Evolutionary conservation across 1,140 invertebrate species (phyloP).

Genomic region (Limonius californicus): DNA sequence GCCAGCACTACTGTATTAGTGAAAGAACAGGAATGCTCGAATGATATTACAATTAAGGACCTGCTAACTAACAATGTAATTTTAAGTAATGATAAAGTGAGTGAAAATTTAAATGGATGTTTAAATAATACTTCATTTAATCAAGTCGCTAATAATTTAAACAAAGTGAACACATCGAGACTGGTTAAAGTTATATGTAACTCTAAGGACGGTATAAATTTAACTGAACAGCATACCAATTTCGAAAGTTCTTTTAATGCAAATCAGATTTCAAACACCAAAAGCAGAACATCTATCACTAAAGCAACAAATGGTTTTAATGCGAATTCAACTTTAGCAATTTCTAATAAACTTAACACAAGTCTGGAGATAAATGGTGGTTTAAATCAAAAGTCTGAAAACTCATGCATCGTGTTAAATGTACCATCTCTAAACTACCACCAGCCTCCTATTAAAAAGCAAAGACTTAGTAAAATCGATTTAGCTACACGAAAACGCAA

Average conservation of each 20-base stretch:
- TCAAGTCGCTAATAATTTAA: not conserved
- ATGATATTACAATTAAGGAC: not conserved
- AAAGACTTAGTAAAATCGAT: constrained; percentile 43
- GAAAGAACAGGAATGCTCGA: not conserved
- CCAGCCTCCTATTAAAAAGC: constrained; percentile 28
- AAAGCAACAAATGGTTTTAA: not conserved
- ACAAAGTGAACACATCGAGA: not conserved
- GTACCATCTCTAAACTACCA: constrained; percentile 33
- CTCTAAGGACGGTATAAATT: not conserved
- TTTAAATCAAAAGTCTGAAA: not conserved
- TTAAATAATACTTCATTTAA: not conserved
- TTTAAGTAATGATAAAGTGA: not conserved
- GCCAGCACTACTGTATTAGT: not conserved
- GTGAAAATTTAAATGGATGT: not conserved
- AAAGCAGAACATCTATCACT: not conserved
- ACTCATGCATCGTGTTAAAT: constrained; percentile 22
- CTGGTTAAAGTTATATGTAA: not conserved
- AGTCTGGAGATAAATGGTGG: too few relatives aligned
- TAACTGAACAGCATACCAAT: not conserved
- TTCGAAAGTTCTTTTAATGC: not conserved
- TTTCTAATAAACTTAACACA: constrained; percentile 19
- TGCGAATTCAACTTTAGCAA: not conserved
- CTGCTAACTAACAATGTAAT: not conserved
- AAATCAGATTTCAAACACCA: not conserved
- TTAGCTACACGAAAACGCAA: constrained; percentile 34